Percentiles rank a stretch among this genome's conserved stretches.
Evolutionary conservation across 2,888 invertebrate species (phyloP).

Genomic region (Apotomis capreana): DNA sequence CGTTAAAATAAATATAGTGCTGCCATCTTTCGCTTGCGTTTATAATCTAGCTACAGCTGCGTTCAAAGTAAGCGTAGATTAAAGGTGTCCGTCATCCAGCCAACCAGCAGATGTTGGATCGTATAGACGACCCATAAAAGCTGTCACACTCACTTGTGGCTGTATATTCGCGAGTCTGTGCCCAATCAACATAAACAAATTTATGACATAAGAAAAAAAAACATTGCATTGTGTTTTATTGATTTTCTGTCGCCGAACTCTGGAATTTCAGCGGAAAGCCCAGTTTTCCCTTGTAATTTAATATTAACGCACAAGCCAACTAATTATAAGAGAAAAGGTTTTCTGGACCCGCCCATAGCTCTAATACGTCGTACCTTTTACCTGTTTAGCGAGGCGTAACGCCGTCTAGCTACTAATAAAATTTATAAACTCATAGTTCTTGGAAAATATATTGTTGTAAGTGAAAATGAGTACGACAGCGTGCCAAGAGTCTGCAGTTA

Average conservation of each 20-base stretch:
- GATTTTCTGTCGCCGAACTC: constrained; percentile 68
- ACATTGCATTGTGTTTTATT: constrained; percentile 67
- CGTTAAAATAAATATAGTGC: neutral
- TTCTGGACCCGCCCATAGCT: constrained; percentile 35
- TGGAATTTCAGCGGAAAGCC: constrained; percentile 47
- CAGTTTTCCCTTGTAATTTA: constrained; percentile 41
- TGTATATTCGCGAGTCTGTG: constrained; percentile 47
- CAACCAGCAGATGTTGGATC: neutral
- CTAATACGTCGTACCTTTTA: constrained; percentile 39
- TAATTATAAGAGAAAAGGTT: constrained; percentile 44
- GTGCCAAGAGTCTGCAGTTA: constrained; percentile 89
- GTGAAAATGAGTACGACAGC: constrained; percentile 81
- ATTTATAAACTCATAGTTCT: constrained; percentile 57
- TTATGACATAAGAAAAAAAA: constrained; percentile 69
- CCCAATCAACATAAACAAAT: constrained; percentile 55
- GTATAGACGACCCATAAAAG: constrained; percentile 15
- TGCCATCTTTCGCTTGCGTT: neutral
- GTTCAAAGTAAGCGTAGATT: neutral
- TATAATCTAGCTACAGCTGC: neutral
- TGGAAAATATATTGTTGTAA: constrained; percentile 57
- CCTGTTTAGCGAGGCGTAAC: constrained; percentile 56
- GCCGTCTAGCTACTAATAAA: constrained; percentile 41
- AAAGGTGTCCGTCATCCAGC: neutral
- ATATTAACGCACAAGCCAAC: constrained; percentile 42
- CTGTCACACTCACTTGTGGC: constrained; percentile 45